Evolutionary conservation across 1,140 invertebrate species (phyloP).

Genomic region (Ceratosolen solmsi): DNA sequence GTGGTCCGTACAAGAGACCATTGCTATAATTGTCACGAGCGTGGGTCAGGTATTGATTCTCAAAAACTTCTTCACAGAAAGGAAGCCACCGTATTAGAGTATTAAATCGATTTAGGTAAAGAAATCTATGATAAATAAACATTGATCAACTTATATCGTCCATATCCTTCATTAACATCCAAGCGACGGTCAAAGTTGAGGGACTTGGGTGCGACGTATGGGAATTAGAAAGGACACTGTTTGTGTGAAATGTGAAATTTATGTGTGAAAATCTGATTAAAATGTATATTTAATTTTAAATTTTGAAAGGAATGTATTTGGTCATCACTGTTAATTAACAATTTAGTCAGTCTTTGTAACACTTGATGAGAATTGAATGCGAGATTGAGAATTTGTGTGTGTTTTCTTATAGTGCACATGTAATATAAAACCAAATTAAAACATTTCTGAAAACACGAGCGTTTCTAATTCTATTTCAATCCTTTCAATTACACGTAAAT

Average conservation of each 20-base stretch:
- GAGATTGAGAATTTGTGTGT: slow-evolving; percentile 43
- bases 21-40: slow-evolving; percentile 87
- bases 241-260: slow-evolving; percentile 47
- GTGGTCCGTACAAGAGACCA: slow-evolving; percentile 93
- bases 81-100: slow-evolving; percentile 73
- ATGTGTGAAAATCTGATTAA: slow-evolving; percentile 30
- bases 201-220: slow-evolving; percentile 8
- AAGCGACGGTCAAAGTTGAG: slow-evolving; percentile 18
- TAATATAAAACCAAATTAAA: slow-evolving; percentile 62
- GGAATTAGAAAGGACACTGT: slow-evolving; percentile 21
- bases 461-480: slow-evolving; percentile 6
- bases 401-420: slow-evolving; percentile 61
- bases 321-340: slow-evolving; percentile 29
- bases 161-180: not conserved
- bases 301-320: slow-evolving; percentile 35
- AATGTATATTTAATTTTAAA: slow-evolving; percentile 43
- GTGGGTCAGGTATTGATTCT: slow-evolving; percentile 93
- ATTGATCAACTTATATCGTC: not conserved
- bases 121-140: not conserved
- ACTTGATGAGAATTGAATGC: slow-evolving; percentile 19
- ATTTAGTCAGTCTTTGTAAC: slow-evolving; percentile 44
- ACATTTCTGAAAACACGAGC: slow-evolving; percentile 43
- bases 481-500: no score
- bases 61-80: slow-evolving; percentile 96
- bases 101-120: slow-evolving; percentile 3